Evolutionary conservation across 2,888 invertebrate genomes (phyloP), one percentile per base, ranked within the genome.

Genomic region (Idaea straminata): DNA sequence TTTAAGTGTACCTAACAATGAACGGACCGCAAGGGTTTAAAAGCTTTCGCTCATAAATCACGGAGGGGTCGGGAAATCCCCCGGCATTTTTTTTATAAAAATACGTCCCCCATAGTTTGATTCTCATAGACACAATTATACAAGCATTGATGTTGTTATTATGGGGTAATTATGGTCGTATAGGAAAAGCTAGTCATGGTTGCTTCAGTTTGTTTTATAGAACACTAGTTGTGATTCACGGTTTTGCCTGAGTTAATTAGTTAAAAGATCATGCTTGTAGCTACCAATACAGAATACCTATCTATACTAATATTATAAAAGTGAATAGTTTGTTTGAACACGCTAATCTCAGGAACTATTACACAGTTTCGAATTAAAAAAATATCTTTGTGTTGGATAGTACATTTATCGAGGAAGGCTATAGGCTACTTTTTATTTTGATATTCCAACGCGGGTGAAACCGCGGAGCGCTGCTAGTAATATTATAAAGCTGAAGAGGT

Each of bases 21-120:
- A 80, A 79, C 75, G 66, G 76, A 81, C 78, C 82, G 87, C 88
- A 91, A 91, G 91, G 91, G 92, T 88, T 91, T 92, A 92, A 92
- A 85, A 91, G 91, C 92, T 89, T 91, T 91, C 90, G 85, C 83
- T 82, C 79, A 92, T 92, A 91, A 92, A 92, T 91, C 91, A 91
- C 85, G 65, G 72, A 72, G 75, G 74, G 77, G 68, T 59, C 57
- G 61, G 57, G 59, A 86, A 85, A 79, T 83, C 85, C 85, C 83
- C 85, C 84, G 83, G 47, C 47, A 47, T 78, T 78, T 77, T 74
- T 85, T 86, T 84, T 34, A 59, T 25, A 16, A 59, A 16, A 59
- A 16, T 16, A 69, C 62, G 66, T 61, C 66, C 66, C 63, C 70
- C 71, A 69, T 68, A 73, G 75, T 75, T 65, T 68, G 77, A 83